Evolutionary conservation across 92 coral and sea anemone genomes (phyloP).

Genomic region (Parazoanthus atlanticus): DNA sequence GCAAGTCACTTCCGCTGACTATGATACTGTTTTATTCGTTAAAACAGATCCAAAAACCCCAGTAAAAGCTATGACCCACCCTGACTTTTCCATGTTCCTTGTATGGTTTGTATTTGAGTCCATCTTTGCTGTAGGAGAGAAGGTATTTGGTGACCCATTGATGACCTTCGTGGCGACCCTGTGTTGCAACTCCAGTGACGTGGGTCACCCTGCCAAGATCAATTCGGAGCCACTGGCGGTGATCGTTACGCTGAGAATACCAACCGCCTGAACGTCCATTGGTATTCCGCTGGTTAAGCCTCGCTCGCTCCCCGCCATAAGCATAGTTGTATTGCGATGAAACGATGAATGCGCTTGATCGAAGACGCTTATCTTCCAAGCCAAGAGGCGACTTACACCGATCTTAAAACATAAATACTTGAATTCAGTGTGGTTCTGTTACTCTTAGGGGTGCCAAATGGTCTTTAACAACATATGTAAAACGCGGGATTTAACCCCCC

Average conservation of each 20-base stretch:
- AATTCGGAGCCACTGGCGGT: constrained; percentile 30
- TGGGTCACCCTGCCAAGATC: constrained; percentile 27
- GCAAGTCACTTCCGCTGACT: too few relatives aligned
- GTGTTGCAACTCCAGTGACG: constrained; percentile 38
- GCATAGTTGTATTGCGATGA: constrained; percentile 35
- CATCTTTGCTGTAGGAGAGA: constrained; percentile 41
- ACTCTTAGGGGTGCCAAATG: neutral
- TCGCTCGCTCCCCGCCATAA: constrained; percentile 27
- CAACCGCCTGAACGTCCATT: constrained; percentile 39
- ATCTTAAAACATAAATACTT: neutral
- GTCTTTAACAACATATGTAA: neutral
- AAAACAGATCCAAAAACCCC: neutral
- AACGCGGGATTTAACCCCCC: too few relatives aligned
- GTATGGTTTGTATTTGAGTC: constrained; percentile 13
- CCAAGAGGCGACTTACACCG: constrained; percentile 40
- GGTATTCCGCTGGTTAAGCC: constrained; percentile 39
- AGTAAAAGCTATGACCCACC: neutral
- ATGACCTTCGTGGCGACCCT: constrained; percentile 24
- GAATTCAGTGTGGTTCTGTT: neutral
- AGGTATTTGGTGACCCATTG: constrained; percentile 38
- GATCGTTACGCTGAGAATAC: constrained; percentile 36
- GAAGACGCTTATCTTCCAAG: constrained; percentile 38
- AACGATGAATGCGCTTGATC: constrained; percentile 30
- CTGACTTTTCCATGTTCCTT: constrained; percentile 39
- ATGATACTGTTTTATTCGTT: neutral